Conservation (phyloP, 2,888 invertebrate species). For the Stenurella melanura region DNA sequence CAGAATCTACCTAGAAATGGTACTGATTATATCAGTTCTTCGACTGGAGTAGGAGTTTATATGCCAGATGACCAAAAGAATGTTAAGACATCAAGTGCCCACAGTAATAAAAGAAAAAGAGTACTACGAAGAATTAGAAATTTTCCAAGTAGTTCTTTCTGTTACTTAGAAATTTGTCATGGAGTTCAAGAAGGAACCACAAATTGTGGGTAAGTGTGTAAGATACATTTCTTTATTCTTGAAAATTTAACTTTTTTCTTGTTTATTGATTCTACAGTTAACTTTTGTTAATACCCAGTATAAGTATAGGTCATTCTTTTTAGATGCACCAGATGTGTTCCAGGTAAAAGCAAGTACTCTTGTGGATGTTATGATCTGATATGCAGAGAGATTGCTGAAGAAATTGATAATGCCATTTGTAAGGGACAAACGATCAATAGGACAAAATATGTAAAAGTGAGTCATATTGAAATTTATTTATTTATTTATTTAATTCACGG, state of each 20-base stretch:
- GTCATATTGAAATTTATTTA: conserved; percentile 1
- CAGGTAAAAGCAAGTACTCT: conserved; percentile 57
- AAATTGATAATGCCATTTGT: conserved; percentile 29
- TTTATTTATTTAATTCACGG: too few relatives aligned
- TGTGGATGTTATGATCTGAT: conserved; percentile 61
- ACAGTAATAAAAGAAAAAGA: neutral
- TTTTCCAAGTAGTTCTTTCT: conserved; percentile 49
- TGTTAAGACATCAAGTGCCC: neutral
- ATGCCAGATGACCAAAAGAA: neutral
- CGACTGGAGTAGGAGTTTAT: neutral
- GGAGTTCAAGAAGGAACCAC: conserved; percentile 44
- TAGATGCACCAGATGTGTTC: conserved; percentile 55
- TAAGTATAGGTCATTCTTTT: conserved; percentile 28
- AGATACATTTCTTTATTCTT: too few relatives aligned
- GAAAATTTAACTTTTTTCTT: too few relatives aligned
- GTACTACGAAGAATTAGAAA: neutral
- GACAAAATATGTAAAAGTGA: conserved; percentile 39
- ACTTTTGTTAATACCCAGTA: neutral
- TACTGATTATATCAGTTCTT: neutral
- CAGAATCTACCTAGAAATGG: neutral
- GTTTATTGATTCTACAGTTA: too few relatives aligned
- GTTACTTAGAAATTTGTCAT: conserved; percentile 58
- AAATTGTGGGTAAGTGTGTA: conserved; percentile 42
- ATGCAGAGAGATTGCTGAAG: conserved; percentile 55
- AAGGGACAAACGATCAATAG: conserved; percentile 36